Conservation (phyloP, 2,888 invertebrate genomes). For the Tipula lateralis region DNA sequence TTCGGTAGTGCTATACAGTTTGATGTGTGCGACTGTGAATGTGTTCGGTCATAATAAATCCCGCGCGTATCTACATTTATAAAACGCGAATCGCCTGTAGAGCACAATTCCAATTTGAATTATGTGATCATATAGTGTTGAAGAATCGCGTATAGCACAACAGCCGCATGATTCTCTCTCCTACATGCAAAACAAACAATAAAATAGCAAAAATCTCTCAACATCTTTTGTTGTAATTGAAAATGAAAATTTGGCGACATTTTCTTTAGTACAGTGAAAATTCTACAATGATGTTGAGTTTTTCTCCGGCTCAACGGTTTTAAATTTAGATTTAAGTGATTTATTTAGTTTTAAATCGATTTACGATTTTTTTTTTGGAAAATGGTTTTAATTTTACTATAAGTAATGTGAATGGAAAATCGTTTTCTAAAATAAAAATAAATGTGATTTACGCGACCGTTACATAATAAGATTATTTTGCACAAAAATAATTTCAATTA, state of each 20-base stretch:
- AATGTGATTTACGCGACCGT: not conserved
- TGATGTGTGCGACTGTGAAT: not conserved
- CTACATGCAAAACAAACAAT: not conserved
- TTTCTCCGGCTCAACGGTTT: not conserved
- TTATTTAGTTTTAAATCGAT: not conserved
- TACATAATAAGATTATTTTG: not conserved
- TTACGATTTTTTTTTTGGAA: not conserved
- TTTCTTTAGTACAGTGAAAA: slow-evolving; percentile 11
- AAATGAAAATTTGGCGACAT: not conserved
- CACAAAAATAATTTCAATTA: not conserved
- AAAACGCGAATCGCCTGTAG: not conserved
- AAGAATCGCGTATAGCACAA: not conserved
- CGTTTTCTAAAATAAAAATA: not conserved
- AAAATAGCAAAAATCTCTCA: slow-evolving; percentile 11
- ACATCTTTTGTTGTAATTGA: not conserved
- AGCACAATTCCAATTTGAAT: not conserved
- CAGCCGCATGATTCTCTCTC: not conserved
- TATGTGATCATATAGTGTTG: not conserved
- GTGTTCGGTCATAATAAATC: not conserved
- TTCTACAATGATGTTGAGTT: slow-evolving; percentile 1
- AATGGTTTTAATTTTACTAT: not conserved
- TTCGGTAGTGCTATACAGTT: not conserved
- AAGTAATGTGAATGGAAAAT: not conserved
- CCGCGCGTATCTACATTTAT: not conserved
- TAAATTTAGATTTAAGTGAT: not conserved